Base-by-base conservation (phyloP, 1,140 invertebrate genomes). In the Helicoverpa armigera region DNA sequence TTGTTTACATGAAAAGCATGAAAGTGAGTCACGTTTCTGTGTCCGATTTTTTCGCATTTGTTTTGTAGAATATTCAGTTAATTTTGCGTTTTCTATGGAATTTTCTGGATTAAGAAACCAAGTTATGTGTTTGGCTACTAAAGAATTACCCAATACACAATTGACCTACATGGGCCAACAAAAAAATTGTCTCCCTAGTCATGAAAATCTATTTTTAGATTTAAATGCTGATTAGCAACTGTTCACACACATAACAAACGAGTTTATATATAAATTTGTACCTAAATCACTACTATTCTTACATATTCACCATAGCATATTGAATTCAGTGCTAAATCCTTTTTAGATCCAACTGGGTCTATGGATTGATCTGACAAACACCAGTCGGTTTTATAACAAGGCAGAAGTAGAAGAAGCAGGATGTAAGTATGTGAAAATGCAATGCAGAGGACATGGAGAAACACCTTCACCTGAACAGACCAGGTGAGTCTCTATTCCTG, bases 361-460 rank as follows among this genome's bases (percentile, higher is more conserved):
- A 16, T 99, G 99, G 98, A 98, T 99, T 80, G 99, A 99, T 95
- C 95, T 99, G 63, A 99, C 99, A 4, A 99, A 99, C 90, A 99
- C 99, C 4, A 96, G 95, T 79, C 95, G 99, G 76, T 99, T 99
- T 95, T 99, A 99, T 92, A 96, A 99, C 82, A 97, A 97, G 81
- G 90, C 95, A 18, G 96, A 97, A 74, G 95, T 99, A 10, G 97
- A 98, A 88, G 94, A 96, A 16, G 94, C 96, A 61, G 96, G 95
- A 12, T 97, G 97, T 90, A 96, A 96, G 90, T 99, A 99, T 94
- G 91, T 98, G 0, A 99, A 99, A 95, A 88, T 99, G 18, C 96
- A 97, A 84, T 99, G 98, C 92, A 95, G 97, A 83, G 98, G 98
- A 53, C 98, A 98, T 93, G 97, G 96, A 3, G 97, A 98, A 94